Evolutionary conservation across 2,113 vertebrate genomes (phyloP), one percentile per base, ranked within the genome.

Genomic region (Percopsis transmontana): DNA sequence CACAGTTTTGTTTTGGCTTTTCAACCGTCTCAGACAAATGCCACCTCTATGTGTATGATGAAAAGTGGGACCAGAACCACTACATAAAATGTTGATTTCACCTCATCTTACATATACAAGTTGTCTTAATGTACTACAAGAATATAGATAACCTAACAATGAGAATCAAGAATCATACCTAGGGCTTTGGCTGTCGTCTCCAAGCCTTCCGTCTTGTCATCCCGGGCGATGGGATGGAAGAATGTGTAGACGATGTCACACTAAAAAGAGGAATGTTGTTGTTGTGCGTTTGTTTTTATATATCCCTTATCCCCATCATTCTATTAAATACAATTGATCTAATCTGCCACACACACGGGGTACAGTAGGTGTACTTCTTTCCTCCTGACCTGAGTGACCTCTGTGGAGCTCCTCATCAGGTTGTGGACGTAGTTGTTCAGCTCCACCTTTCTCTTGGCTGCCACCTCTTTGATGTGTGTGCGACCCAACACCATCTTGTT

Each of bases 241-340:
- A 99, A 99, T 3, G 97, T 99, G 91, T 96, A 99, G 87, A 99
- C 87, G 82, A 99, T 94, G 86, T 99, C 97, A 86, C 97, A 99
- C 97, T 99, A 12, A 45, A 45, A 9, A 45, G 15, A 45, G 42
- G 42, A 45, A 45, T 16, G 3, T 45, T 45, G 27, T 33, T 53
- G 11, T 21, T 15, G 23, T 47, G 56, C 19, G 56, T 40, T 27
- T 41, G 55, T 9, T 24, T 33, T 33, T 33, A 6, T 33, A 7
- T 1, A 33, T 33, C 27, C 27, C 27, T 33, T 33, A 33, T 33
- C 27, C 27, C 27, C 27, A 33, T 7, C 27, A 33, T 7, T 33
- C 27, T 7, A 33, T 33, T 33, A 33, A 33, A 33, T 33, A 7
- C 27, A 33, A 7, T 7, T 4, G 5, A 33, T 33, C 27, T 33